Evolutionary conservation across 2,113 vertebrate species (phyloP).

Genomic region (Sorex fumeus): DNA sequence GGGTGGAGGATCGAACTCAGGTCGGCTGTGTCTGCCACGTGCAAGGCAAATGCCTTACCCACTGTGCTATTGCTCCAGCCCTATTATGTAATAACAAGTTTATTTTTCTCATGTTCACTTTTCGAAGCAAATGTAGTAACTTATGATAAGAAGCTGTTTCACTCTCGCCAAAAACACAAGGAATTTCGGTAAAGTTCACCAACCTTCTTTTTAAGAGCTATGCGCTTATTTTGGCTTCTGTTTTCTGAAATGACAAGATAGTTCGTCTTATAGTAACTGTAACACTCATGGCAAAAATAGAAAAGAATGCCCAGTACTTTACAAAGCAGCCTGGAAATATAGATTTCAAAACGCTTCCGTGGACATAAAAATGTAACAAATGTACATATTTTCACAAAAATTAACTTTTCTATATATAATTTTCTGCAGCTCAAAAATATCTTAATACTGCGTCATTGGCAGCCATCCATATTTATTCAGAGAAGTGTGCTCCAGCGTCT

Average conservation of each 20-base stretch:
- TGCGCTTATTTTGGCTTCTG: constrained; percentile 5
- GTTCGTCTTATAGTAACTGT: constrained; percentile 3
- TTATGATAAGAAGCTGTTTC: not conserved
- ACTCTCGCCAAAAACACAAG: not conserved
- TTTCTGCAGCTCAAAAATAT: not conserved
- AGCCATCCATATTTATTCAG: not conserved
- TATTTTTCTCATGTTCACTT: not conserved
- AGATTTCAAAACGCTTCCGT: not conserved
- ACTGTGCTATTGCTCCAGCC: too few relatives aligned
- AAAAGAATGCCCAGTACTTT: not conserved
- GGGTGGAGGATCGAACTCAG: too few relatives aligned
- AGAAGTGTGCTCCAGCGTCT: not conserved
- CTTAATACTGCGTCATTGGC: not conserved
- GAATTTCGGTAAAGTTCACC: not conserved
- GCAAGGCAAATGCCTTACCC: too few relatives aligned
- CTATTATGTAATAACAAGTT: not conserved
- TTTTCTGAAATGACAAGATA: constrained; percentile 46
- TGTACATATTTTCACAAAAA: constrained; percentile 24
- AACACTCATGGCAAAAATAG: not conserved
- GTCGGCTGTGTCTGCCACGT: too few relatives aligned
- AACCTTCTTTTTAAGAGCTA: not conserved
- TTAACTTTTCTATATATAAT: constrained; percentile 7
- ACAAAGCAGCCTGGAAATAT: not conserved
- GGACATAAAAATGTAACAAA: not conserved
- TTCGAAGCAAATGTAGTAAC: not conserved